Evolutionary conservation across 2,113 vertebrate genomes (phyloP).

Genomic region (Oenanthe melanoleuca): DNA sequence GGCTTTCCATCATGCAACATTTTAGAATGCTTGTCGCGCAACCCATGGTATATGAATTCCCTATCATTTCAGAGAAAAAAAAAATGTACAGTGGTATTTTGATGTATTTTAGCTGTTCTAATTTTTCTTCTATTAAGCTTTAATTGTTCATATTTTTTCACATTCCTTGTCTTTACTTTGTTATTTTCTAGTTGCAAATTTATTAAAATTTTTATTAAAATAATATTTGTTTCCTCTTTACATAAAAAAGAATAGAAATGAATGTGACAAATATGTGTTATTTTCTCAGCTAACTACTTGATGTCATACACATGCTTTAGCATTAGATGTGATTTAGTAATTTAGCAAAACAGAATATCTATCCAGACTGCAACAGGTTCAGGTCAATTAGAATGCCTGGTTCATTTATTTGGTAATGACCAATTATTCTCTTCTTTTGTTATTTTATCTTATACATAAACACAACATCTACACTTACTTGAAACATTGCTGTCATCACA

Average conservation of each 20-base stretch:
- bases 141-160: neutral
- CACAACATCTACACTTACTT: neutral
- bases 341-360: neutral
- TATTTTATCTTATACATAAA: neutral
- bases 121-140: neutral
- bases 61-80: neutral
- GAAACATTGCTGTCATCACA: neutral
- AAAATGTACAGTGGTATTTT: neutral
- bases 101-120: neutral
- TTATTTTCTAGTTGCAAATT: neutral
- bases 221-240: neutral
- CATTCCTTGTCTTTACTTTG: neutral
- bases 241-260: neutral
- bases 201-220: neutral
- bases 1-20: neutral
- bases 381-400: neutral
- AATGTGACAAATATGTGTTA: neutral
- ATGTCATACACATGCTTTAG: neutral
- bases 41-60: neutral
- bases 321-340: neutral
- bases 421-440: neutral
- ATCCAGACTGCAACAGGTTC: neutral
- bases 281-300: neutral
- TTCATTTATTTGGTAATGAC: neutral
- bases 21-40: neutral